A percentile compares a stretch with the other conserved stretches of the same genome.
These are phyloP conservation scores for Drosophila peninsularis DNA, from an alignment of 2,888 invertebrate species.

Conservation along the genomic window DNA sequence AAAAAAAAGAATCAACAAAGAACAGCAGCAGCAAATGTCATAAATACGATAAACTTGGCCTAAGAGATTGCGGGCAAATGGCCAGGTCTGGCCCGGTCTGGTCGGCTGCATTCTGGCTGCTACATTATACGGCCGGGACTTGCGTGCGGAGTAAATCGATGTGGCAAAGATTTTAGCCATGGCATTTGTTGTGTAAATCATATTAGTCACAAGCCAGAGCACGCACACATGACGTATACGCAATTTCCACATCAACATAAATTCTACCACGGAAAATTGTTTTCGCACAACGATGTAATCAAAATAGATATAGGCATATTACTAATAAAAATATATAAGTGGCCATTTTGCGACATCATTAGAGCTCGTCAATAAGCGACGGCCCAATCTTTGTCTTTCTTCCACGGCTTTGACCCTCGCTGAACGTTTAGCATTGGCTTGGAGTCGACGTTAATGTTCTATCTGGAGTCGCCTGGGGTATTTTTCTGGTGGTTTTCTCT, in stretches of 20 bases:
- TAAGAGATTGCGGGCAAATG: conserved; percentile 45
- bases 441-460: conserved; percentile 23
- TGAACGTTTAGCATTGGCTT: background rate
- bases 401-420: background rate
- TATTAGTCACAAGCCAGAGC: conserved; percentile 23
- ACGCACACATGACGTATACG: conserved; percentile 48
- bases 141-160: conserved; percentile 48
- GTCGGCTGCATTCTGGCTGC: conserved; percentile 18
- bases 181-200: conserved; percentile 52
- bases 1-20: conserved; percentile 9
- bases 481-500: conserved; percentile 43
- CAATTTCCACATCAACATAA: conserved; percentile 51
- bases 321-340: conserved; percentile 76
- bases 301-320: conserved; percentile 64
- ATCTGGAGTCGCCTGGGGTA: conserved; percentile 46
- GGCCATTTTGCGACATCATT: conserved; percentile 70
- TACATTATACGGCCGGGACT: conserved; percentile 39
- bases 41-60: conserved; percentile 57
- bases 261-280: conserved; percentile 63
- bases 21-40: conserved; percentile 29
- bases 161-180: conserved; percentile 35
- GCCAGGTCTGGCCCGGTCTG: conserved; percentile 11
- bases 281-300: conserved; percentile 56
- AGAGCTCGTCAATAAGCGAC: conserved; percentile 58
- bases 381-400: conserved; percentile 20